Evolutionary conservation across 2,113 vertebrate genomes (phyloP).

Genomic region (Toxostoma redivivum): DNA sequence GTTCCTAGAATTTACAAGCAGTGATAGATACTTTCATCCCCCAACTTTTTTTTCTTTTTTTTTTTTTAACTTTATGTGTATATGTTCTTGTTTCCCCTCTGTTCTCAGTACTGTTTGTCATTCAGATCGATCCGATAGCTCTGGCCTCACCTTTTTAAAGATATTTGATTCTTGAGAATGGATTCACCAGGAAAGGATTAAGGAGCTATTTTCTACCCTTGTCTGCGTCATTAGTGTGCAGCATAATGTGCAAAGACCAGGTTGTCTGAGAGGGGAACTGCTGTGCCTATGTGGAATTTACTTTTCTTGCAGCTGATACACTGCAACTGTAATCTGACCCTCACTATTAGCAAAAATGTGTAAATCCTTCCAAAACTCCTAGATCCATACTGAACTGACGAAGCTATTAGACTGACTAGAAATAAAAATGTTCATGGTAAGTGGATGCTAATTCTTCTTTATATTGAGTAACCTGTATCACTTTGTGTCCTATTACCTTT

Average conservation of each 20-base stretch:
- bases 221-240: not conserved
- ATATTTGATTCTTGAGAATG: not conserved
- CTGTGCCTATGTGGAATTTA: not conserved
- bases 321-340: not conserved
- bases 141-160: not conserved
- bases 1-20: not conserved
- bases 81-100: not conserved
- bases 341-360: not conserved
- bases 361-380: not conserved
- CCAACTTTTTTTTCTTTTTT: not conserved
- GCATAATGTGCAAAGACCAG: not conserved
- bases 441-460: not conserved
- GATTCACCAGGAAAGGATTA: not conserved
- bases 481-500: not conserved
- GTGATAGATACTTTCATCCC: not conserved
- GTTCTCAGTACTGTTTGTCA: not conserved
- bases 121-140: not conserved
- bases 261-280: not conserved
- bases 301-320: not conserved
- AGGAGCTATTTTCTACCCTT: not conserved
- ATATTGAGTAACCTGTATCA: not conserved
- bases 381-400: not conserved
- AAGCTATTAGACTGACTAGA: not conserved
- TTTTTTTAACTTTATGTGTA: not conserved
- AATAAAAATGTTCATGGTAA: not conserved